Evolutionary conservation across 2,888 invertebrate genomes (phyloP).

Genomic region (Morpho helenor): DNA sequence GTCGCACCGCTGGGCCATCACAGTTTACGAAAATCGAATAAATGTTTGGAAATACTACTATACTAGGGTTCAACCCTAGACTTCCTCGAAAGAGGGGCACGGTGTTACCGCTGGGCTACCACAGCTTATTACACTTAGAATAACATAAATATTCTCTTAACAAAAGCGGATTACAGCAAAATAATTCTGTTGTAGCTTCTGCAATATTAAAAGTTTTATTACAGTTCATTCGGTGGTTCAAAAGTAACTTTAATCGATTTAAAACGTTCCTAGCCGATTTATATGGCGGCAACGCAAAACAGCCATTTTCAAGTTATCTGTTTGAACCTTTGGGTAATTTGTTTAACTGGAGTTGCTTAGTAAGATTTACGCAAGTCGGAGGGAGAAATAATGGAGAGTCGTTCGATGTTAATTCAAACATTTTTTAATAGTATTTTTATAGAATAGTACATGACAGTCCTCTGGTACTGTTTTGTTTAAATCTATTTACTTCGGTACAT

Average conservation of each 20-base stretch:
- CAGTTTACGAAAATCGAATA: too few relatives aligned
- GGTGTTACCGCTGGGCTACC: too few relatives aligned
- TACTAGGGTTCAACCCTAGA: too few relatives aligned
- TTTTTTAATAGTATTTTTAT: conserved; percentile 9
- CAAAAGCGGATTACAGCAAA: too few relatives aligned
- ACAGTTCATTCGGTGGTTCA: background rate
- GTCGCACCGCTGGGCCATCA: too few relatives aligned
- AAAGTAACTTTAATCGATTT: background rate
- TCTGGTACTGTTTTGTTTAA: too few relatives aligned
- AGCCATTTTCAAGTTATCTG: conserved; percentile 23
- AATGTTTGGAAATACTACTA: too few relatives aligned
- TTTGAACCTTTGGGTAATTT: conserved; percentile 26
- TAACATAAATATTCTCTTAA: too few relatives aligned
- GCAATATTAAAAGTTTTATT: background rate
- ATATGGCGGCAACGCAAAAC: conserved; percentile 7
- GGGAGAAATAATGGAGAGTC: conserved; percentile 20
- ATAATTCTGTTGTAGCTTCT: too few relatives aligned
- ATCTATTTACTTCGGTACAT: too few relatives aligned
- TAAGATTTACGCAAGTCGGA: conserved; percentile 22
- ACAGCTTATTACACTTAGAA: too few relatives aligned
- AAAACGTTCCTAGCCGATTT: conserved; percentile 1
- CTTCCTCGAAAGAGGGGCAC: too few relatives aligned
- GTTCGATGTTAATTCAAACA: conserved; percentile 18
- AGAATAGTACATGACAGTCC: background rate
- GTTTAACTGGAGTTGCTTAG: conserved; percentile 24